Conservation (phyloP, 2,797 vertebrate genomes). For the Emys orbicularis region DNA sequence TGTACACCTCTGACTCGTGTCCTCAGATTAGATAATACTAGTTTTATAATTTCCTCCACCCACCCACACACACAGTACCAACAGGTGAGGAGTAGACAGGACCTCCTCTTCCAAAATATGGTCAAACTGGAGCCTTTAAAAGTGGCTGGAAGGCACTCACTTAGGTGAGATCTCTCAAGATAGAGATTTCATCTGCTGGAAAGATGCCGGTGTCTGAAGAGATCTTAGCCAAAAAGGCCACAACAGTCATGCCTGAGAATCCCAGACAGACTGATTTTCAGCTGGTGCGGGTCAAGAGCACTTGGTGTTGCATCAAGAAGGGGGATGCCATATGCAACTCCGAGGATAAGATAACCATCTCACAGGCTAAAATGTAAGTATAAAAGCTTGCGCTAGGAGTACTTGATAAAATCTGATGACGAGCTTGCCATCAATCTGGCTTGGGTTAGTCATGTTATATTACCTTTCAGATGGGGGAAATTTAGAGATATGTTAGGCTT, state of each 20-base stretch:
- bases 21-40: constrained; percentile 63
- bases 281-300: constrained; percentile 82
- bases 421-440: too few species aligned
- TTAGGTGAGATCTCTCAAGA: not conserved
- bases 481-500: not conserved
- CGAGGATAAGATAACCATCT: constrained; percentile 71
- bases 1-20: not conserved
- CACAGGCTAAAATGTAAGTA: constrained; percentile 89
- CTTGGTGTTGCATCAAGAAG: constrained; percentile 80
- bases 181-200: constrained; percentile 9
- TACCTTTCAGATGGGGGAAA: not conserved
- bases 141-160: constrained; percentile 26
- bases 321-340: constrained; percentile 56
- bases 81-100: not conserved
- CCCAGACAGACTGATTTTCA: constrained; percentile 80
- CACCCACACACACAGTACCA: not conserved
- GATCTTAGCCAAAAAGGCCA: constrained; percentile 6
- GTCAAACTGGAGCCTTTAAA: constrained; percentile 66
- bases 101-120: constrained; percentile 36
- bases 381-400: fast-evolving
- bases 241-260: not conserved
- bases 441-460: not conserved
- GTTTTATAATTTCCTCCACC: constrained; percentile 55
- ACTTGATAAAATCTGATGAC: fast-evolving
- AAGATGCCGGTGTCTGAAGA: constrained; percentile 65